phyloP scores from a whole-genome alignment of 2,888 invertebrate genomes.

The Drosophila meridiana region DNA sequence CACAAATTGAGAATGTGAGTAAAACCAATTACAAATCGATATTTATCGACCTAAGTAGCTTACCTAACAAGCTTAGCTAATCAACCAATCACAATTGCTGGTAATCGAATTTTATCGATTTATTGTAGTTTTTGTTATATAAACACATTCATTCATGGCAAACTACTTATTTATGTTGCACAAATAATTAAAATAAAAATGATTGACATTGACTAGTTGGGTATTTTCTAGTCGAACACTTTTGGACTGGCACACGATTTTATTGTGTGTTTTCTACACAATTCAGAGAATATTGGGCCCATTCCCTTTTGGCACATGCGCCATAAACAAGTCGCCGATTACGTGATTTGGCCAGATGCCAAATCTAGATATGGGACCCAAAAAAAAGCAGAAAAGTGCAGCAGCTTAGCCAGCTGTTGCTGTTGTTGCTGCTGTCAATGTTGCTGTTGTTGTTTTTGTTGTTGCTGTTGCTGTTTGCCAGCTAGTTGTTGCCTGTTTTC shows the following conservation, averaged over 20 bases:
- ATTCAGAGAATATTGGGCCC: conserved; percentile 17
- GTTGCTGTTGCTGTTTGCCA: conserved; percentile 31
- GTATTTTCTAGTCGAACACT: conserved; percentile 4
- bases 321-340: conserved; percentile 78
- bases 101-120: background rate
- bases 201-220: background rate
- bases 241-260: background rate
- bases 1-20: no score
- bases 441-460: conserved; percentile 7
- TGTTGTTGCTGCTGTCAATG: conserved; percentile 15
- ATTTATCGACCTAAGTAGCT: no score
- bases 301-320: conserved; percentile 71
- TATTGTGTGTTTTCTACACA: conserved; percentile 33
- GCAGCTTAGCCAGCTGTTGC: conserved; percentile 16
- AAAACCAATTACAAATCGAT: no score
- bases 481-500: conserved; percentile 65
- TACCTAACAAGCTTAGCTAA: background rate
- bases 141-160: background rate
- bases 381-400: conserved; percentile 23
- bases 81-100: background rate
- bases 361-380: conserved; percentile 39
- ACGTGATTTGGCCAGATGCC: conserved; percentile 80
- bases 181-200: background rate
- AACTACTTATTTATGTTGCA: background rate
- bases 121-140: background rate